Base-by-base conservation (phyloP, 1,140 invertebrate genomes). In the Spodoptera litura region DNA sequence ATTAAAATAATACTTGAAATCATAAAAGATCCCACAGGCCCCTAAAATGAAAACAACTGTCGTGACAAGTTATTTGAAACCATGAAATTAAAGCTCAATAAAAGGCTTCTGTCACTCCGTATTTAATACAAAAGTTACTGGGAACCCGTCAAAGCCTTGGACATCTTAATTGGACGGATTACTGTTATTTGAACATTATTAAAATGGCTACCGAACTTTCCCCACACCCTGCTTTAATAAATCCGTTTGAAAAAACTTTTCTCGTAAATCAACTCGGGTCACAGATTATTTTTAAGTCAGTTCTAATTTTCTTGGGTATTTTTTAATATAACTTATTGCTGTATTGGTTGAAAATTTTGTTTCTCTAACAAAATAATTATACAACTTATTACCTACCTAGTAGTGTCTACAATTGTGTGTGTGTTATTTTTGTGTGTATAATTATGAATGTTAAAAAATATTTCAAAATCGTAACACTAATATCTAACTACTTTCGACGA, bases 251-350 rank as follows among this genome's bases (percentile, higher is more conserved):
- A 15, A 44, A 71, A 80, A 83, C 61, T 83, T 83, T 83, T 35
- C 71, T 76, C 78, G 76, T 83, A 80, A 83, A 83, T 83, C 81
- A 80, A 78, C 78, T 72, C 66, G 68, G 77, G 59, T 56, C 74
- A 68, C 71, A 83, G 71, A 82, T 79, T 83, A 80, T 80, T 83
- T 78, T 80, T 70, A 71, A 83, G 76, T 44, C 56, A 25, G n/a
- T 12, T 9, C 35, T 10, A 58, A 74, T 0, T 74, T 77, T 51
- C 38, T 61, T 38, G 13, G 56, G 20, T 20, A 49, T 58, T 73
- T 74, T 59, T 49, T 59, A 51, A 59, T 73, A 27, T 31, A 70
- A 53, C 49, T 52, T 52, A 68, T 49, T 52, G 64, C 44, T 8
- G 27, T 35, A 56, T 55, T 71, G 11, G 51, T 9, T 55, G 49